These are phyloP conservation scores for Hippoglossus hippoglossus DNA, from an alignment of 2,797 vertebrate genomes.

Conservation along the genomic window DNA sequence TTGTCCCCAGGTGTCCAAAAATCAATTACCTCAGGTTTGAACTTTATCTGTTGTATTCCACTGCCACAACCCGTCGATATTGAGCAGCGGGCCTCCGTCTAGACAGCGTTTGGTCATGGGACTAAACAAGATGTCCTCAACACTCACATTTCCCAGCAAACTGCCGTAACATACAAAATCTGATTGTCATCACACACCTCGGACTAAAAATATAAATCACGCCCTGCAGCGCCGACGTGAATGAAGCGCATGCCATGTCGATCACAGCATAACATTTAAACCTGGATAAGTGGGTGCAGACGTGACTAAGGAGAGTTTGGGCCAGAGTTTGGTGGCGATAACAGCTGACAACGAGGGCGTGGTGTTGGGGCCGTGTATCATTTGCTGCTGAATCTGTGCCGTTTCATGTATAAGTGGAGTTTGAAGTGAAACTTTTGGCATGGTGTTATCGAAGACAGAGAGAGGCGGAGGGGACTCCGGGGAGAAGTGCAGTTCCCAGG, in stretches of 20 bases:
- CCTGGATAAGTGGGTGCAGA: conserved; percentile 23
- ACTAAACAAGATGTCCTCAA: conserved; percentile 32
- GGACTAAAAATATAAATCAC: conserved; percentile 25
- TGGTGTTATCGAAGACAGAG: conserved; percentile 36
- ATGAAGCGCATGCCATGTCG: conserved; percentile 15
- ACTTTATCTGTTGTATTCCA: conserved; percentile 7
- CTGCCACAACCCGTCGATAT: not conserved
- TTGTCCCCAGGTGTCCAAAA: conserved; percentile 1
- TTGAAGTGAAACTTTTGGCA: conserved; percentile 53
- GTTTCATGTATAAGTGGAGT: conserved; percentile 38
- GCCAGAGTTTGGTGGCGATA: conserved; percentile 6
- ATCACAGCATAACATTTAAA: conserved; percentile 27
- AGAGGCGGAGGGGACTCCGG: conserved; percentile 33
- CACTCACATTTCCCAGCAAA: conserved; percentile 17
- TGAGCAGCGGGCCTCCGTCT: conserved; percentile 28
- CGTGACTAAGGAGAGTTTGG: conserved; percentile 20
- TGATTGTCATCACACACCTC: conserved; percentile 20
- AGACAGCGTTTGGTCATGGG: conserved; percentile 47
- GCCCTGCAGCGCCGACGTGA: conserved; percentile 8
- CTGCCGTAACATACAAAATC: conserved; percentile 24
- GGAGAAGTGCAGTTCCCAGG: conserved; percentile 73
- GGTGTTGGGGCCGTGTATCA: not conserved
- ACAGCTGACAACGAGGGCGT: conserved; percentile 5
- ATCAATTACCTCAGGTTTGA: not conserved
- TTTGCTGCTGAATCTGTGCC: conserved; percentile 7